Conservation (phyloP, 2,797 vertebrate species). For the Hippopotamyrus pictus region DNA sequence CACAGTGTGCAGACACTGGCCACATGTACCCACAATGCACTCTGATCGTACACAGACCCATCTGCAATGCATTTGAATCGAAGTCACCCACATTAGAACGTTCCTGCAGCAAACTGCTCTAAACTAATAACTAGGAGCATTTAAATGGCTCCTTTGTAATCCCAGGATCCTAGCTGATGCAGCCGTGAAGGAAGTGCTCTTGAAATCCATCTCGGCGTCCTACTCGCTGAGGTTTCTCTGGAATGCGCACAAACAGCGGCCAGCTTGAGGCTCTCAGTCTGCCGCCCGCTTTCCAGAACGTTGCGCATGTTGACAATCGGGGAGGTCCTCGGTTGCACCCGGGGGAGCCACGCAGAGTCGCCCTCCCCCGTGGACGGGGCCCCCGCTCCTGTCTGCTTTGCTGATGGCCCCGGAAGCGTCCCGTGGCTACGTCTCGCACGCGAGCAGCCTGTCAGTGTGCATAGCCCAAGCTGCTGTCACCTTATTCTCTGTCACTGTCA, state of each 20-base stretch:
- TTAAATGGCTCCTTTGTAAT: conserved; percentile 4
- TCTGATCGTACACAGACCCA: neutral
- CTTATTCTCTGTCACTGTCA: neutral
- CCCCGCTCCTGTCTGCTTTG: neutral
- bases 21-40: neutral
- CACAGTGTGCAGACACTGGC: neutral
- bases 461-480: neutral
- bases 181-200: neutral
- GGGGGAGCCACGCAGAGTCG: neutral
- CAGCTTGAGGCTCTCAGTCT: neutral
- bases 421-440: neutral
- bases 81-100: neutral
- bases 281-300: neutral
- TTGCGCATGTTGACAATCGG: neutral
- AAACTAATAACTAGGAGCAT: neutral
- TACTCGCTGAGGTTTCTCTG: neutral
- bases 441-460: neutral
- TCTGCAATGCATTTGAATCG: neutral
- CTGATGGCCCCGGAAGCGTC: neutral
- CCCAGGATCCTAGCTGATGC: neutral
- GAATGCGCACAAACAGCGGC: neutral
- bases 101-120: conserved; percentile 4
- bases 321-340: neutral
- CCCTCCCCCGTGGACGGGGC: neutral
- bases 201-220: neutral